Evolutionary conservation across 53 echinoderm and acorn worm species (phyloP).

Genomic region (Hippasteria phrygiana): DNA sequence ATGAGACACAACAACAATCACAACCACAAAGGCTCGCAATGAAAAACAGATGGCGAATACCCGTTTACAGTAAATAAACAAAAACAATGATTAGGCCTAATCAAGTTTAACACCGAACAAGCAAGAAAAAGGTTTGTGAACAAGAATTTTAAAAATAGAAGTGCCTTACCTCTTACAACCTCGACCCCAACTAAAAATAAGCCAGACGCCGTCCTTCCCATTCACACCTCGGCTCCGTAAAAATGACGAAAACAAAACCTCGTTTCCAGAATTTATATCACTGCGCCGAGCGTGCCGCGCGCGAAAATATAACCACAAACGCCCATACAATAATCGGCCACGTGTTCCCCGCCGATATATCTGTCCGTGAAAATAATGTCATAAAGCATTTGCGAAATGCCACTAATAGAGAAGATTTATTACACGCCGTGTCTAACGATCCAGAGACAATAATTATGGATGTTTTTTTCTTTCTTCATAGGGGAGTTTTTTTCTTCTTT

Average conservation of each 20-base stretch:
- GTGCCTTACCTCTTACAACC: constrained; percentile 31
- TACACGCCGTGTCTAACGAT: constrained; percentile 41
- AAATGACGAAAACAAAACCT: constrained; percentile 34
- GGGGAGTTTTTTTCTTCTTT: neutral
- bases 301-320: neutral
- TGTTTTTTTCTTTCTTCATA: neutral
- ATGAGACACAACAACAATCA: too few species aligned
- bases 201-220: neutral
- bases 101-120: too few species aligned
- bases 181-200: constrained; percentile 20
- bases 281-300: neutral
- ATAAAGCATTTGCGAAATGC: constrained; percentile 61
- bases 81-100: too few species aligned
- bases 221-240: constrained; percentile 18
- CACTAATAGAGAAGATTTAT: constrained; percentile 52
- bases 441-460: constrained; percentile 24
- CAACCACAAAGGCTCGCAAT: too few species aligned
- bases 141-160: neutral
- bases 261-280: constrained; percentile 44
- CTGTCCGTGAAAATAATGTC: constrained; percentile 41
- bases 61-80: too few species aligned
- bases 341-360: neutral
- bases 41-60: too few species aligned
- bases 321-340: neutral
- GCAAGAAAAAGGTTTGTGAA: neutral